phyloP scores from a whole-genome alignment of 2,888 invertebrate genomes.

The Plusia festucae region DNA sequence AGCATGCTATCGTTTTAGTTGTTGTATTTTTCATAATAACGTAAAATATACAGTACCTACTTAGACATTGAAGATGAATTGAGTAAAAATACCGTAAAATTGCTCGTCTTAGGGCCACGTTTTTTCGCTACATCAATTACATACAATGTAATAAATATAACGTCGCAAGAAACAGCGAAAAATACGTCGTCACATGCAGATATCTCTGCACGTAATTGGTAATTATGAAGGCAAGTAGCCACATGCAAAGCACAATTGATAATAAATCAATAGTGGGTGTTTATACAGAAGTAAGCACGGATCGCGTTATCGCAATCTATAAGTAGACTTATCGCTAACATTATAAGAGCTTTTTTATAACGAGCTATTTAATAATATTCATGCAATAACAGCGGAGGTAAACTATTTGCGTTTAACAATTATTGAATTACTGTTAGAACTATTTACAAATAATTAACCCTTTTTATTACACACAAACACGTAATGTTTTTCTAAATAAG shows the following conservation, averaged over 20 bases:
- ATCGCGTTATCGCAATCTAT: conserved; percentile 28
- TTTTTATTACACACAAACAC: background rate
- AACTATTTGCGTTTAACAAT: conserved; percentile 8
- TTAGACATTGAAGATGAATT: background rate
- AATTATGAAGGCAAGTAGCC: conserved; percentile 43
- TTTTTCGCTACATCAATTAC: conserved; percentile 14
- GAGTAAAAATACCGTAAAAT: conserved; percentile 7
- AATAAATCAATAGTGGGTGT: conserved; percentile 43
- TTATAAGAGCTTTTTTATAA: conserved; percentile 32
- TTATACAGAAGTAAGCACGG: conserved; percentile 36
- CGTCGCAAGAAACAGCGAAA: conserved; percentile 27
- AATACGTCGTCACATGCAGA: conserved; percentile 27
- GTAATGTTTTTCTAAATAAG: background rate
- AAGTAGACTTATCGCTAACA: conserved; percentile 29
- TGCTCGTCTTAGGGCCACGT: background rate
- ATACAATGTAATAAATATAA: conserved; percentile 24
- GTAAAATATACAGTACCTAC: background rate
- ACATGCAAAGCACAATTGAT: conserved; percentile 50
- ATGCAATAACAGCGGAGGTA: conserved; percentile 12
- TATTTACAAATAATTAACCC: background rate
- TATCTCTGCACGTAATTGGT: conserved; percentile 36
- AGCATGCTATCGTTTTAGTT: background rate
- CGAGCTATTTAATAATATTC: conserved; percentile 11
- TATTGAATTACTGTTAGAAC: conserved; percentile 1
- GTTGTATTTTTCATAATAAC: background rate